A percentile compares a stretch with the other conserved stretches of the same genome.
These are phyloP conservation scores for Mirounga angustirostris DNA, from an alignment of 2,113 vertebrate species.

Conservation along the genomic window DNA sequence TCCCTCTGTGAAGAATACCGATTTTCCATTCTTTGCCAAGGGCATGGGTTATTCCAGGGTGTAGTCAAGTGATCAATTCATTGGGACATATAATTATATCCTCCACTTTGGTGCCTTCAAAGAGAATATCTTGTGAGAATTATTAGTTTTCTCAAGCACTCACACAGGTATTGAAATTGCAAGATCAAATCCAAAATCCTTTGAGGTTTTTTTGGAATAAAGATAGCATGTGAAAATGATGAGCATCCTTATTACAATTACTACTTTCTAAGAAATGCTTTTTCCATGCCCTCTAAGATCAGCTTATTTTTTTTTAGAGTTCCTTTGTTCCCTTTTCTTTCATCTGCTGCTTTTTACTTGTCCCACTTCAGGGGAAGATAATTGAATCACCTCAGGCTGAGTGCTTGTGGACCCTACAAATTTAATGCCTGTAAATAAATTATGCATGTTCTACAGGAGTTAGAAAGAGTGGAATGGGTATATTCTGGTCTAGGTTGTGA, in stretches of 20 bases:
- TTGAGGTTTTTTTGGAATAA: constrained; percentile 53
- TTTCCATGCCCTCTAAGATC: constrained; percentile 42
- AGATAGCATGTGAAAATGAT: constrained; percentile 54
- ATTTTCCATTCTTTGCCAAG: constrained; percentile 46
- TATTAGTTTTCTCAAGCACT: constrained; percentile 67
- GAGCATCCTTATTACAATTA: constrained; percentile 48
- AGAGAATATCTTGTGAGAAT: constrained; percentile 64
- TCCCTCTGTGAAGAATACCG: background rate
- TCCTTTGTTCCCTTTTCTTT: constrained; percentile 58
- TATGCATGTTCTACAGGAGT: background rate
- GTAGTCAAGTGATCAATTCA: background rate
- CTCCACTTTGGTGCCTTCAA: constrained; percentile 62
- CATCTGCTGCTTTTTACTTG: constrained; percentile 25
- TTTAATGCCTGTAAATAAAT: constrained; percentile 50
- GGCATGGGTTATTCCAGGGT: constrained; percentile 44
- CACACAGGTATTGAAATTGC: constrained; percentile 51
- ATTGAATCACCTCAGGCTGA: constrained; percentile 35
- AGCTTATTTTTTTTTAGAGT: background rate
- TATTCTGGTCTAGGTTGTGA: background rate
- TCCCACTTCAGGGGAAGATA: constrained; percentile 10
- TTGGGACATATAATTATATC: constrained; percentile 43
- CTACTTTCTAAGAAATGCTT: constrained; percentile 53
- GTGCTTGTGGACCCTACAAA: constrained; percentile 27
- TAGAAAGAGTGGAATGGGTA: constrained; percentile 20
- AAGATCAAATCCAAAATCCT: constrained; percentile 71